phyloP scores from a whole-genome alignment of 2,113 vertebrate species.

The Pogonocichla stellata region DNA sequence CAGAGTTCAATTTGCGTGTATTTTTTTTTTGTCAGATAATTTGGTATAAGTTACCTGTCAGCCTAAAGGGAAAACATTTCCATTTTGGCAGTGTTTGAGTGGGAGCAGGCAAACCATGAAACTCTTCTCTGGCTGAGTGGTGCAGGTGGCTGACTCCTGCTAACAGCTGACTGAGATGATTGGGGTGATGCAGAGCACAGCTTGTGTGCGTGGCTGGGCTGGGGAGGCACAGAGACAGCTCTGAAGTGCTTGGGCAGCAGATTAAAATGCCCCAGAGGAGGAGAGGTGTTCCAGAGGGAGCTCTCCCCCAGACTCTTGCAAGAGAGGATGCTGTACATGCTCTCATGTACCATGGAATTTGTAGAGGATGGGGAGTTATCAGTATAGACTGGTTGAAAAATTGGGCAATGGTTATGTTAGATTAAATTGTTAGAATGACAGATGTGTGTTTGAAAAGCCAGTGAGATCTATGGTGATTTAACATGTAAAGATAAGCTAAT shows the following conservation, averaged over 20 bases:
- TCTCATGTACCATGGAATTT: rapidly evolving
- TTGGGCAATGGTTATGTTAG: background rate
- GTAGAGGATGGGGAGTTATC: background rate
- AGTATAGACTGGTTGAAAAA: background rate
- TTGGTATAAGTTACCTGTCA: background rate
- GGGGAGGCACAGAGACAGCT: background rate
- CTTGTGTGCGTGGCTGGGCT: background rate
- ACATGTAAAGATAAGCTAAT: background rate
- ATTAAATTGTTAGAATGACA: background rate
- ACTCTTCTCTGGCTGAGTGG: background rate
- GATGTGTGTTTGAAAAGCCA: background rate
- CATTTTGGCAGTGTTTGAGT: background rate
- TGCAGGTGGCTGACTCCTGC: background rate
- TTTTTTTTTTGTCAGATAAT: background rate
- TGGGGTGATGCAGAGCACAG: background rate
- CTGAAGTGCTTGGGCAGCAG: background rate
- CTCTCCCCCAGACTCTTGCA: background rate
- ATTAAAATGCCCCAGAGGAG: background rate
- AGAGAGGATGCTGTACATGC: background rate
- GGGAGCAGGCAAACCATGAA: background rate
- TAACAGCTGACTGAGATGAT: background rate
- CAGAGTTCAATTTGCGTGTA: too few species aligned
- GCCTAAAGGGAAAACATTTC: background rate
- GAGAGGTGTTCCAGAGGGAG: background rate
- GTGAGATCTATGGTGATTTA: background rate